These are phyloP conservation scores for Pachydiplax longipennis DNA, from an alignment of 2,888 invertebrate genomes.

Conservation along the genomic window DNA sequence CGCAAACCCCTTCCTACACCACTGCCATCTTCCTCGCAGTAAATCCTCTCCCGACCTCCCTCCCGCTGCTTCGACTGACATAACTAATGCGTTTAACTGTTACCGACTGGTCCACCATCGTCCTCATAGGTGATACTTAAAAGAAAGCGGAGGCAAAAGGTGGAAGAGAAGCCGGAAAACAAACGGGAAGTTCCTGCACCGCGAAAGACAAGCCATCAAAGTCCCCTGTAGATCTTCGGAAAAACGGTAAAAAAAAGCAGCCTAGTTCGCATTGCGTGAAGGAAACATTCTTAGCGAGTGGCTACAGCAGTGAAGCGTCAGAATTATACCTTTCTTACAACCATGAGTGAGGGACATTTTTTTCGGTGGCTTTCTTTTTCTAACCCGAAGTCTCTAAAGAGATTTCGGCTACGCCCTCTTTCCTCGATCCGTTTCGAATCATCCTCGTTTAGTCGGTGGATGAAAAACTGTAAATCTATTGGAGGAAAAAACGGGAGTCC, in stretches of 20 bases:
- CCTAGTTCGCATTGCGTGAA: too few relatives aligned
- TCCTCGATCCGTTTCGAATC: constrained; percentile 22
- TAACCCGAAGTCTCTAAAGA: background rate
- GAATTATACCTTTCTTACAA: too few relatives aligned
- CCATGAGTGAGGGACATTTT: background rate
- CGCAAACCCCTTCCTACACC: background rate
- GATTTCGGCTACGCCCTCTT: background rate
- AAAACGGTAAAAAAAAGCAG: too few relatives aligned
- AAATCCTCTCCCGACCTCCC: background rate
- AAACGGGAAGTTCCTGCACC: background rate
- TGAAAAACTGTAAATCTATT: background rate
- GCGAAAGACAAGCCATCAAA: background rate
- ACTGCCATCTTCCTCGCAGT: background rate
- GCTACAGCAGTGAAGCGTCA: too few relatives aligned
- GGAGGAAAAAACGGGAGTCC: background rate
- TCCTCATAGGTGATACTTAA: background rate
- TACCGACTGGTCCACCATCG: background rate
- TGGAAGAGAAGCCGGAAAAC: background rate
- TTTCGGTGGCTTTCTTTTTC: background rate
- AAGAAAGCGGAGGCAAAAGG: background rate
- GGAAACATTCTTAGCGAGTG: too few relatives aligned
- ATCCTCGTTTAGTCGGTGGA: background rate
- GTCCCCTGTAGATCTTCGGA: background rate
- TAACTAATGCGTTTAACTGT: background rate
- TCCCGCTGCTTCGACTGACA: background rate